A percentile compares a stretch with the other conserved stretches of the same genome.
Conservation (phyloP, 2,113 vertebrate species). For the Solea senegalensis region DNA sequence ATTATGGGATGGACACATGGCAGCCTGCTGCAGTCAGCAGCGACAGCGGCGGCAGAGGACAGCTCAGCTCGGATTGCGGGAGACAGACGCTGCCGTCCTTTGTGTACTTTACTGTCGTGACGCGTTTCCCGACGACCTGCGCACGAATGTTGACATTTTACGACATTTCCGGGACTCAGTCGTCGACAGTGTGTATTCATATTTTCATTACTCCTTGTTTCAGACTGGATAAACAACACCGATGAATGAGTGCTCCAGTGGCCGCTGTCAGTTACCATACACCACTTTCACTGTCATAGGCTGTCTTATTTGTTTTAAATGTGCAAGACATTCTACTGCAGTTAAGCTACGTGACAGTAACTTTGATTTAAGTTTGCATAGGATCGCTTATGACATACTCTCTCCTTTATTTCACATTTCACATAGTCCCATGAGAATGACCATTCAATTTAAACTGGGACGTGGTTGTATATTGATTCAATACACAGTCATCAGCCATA, state of each 20-base stretch:
- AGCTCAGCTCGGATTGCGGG: neutral
- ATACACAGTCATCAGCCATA: too few species aligned
- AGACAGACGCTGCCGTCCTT: neutral
- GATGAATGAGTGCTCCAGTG: neutral
- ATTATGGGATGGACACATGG: conserved; percentile 71
- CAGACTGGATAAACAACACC: neutral
- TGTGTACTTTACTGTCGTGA: neutral
- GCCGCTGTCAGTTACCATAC: too few species aligned
- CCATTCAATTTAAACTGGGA: too few species aligned
- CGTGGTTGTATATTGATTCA: too few species aligned
- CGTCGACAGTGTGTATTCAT: conserved; percentile 14
- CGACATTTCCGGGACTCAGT: neutral
- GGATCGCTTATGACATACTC: too few species aligned
- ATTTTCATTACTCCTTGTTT: neutral
- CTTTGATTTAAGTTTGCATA: too few species aligned
- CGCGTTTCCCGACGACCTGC: neutral
- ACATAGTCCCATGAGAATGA: too few species aligned
- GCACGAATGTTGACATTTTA: neutral
- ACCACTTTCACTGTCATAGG: too few species aligned
- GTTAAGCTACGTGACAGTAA: too few species aligned
- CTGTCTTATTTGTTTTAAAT: too few species aligned
- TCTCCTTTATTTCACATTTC: too few species aligned
- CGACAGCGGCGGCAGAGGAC: neutral
- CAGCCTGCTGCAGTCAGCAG: conserved; percentile 14
- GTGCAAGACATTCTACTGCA: too few species aligned